A percentile compares a stretch with the other conserved stretches of the same genome.
phyloP scores from a whole-genome alignment of 2,888 invertebrate species.

The Tetranychus truncatus region DNA sequence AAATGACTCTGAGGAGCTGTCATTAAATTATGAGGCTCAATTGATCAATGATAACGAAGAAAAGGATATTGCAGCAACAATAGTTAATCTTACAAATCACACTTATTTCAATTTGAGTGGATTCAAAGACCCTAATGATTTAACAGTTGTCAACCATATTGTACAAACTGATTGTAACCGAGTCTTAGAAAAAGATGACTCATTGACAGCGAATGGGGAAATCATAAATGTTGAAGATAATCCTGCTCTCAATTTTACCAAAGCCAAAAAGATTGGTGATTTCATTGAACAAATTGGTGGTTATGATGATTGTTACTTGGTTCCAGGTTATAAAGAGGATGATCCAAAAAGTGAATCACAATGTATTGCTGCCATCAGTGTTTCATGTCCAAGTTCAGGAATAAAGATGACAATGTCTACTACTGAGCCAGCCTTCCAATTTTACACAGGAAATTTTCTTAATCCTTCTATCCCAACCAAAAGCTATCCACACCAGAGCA shows the following conservation, averaged over 20 bases:
- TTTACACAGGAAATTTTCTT: slow-evolving; percentile 57
- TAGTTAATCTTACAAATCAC: slow-evolving; percentile 68
- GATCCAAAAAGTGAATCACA: not conserved
- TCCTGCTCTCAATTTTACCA: not conserved
- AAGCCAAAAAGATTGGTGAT: slow-evolving; percentile 44
- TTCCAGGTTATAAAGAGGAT: not conserved
- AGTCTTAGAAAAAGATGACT: slow-evolving; percentile 2
- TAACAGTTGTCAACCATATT: slow-evolving; percentile 30
- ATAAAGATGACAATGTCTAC: slow-evolving; percentile 58
- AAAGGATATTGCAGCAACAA: slow-evolving; percentile 42
- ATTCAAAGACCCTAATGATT: slow-evolving; percentile 16
- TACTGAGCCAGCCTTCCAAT: slow-evolving; percentile 73
- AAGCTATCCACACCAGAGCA: not conserved
- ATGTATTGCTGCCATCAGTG: slow-evolving; percentile 23
- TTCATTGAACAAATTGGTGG: slow-evolving; percentile 51
- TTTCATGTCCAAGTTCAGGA: slow-evolving; percentile 38
- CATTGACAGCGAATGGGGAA: not conserved
- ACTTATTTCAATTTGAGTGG: slow-evolving; percentile 72
- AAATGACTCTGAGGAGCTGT: slow-evolving; percentile 51
- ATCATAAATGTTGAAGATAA: not conserved
- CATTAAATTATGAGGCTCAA: slow-evolving; percentile 43
- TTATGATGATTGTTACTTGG: slow-evolving; percentile 63
- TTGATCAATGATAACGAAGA: not conserved
- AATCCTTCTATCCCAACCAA: slow-evolving; percentile 9
- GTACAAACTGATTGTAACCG: slow-evolving; percentile 19